Percentiles rank a stretch among this genome's conserved stretches.
Evolutionary conservation across 2,888 invertebrate genomes (phyloP).

Genomic region (Caenorhabditis sulstoni): DNA sequence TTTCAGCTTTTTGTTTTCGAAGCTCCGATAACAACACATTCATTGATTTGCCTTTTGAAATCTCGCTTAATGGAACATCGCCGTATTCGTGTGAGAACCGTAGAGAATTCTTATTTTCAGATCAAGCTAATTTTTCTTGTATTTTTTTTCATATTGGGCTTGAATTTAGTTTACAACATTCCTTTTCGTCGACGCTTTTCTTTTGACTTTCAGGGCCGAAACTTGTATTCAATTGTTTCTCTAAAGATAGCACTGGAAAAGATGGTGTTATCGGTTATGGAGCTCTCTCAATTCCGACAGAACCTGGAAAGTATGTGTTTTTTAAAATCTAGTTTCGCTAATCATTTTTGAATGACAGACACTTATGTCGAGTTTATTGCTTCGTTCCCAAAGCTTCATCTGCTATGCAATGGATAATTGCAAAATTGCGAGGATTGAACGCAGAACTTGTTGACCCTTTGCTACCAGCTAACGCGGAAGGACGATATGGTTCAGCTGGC

Average conservation of each 20-base stretch:
- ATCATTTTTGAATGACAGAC: slow-evolving; percentile 17
- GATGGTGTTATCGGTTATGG: slow-evolving; percentile 46
- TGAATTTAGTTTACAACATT: no score
- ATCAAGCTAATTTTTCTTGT: not conserved
- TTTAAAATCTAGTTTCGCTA: not conserved
- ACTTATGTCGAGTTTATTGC: slow-evolving; percentile 36
- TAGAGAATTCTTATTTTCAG: not conserved
- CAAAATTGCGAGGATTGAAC: slow-evolving; percentile 27
- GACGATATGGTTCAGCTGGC: slow-evolving; percentile 27
- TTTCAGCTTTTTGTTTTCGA: slow-evolving; percentile 41
- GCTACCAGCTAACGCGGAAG: slow-evolving; percentile 38
- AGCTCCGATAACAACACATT: slow-evolving; percentile 21
- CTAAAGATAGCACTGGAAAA: slow-evolving; percentile 30
- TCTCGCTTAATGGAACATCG: slow-evolving; percentile 2
- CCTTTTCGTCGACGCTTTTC: no score
- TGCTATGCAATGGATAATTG: slow-evolving; percentile 24
- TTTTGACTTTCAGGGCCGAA: slow-evolving; percentile 54
- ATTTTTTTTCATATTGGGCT: no score
- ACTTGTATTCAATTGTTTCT: slow-evolving; percentile 36
- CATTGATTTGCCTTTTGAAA: slow-evolving; percentile 50
- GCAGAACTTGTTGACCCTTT: slow-evolving; percentile 50
- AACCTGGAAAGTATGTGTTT: slow-evolving; percentile 44
- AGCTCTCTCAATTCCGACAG: slow-evolving; percentile 25
- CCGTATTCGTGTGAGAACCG: slow-evolving; percentile 39
- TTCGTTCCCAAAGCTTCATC: slow-evolving; percentile 52